phyloP scores from a whole-genome alignment of 1,140 invertebrate genomes.

The Pristionchus pacificus region DNA sequence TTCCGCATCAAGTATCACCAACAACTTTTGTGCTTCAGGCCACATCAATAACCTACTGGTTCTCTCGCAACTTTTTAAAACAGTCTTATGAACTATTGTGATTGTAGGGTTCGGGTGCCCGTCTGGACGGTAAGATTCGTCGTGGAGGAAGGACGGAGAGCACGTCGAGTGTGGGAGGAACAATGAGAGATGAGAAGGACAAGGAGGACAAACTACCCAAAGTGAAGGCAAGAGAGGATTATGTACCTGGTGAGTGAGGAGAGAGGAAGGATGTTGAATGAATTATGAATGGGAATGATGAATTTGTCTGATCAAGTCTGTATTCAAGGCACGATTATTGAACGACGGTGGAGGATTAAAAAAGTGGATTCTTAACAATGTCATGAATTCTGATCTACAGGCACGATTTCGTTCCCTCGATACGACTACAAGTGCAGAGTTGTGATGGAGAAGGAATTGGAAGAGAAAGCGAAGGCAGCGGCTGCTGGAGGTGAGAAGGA shows the following conservation, averaged over 20 bases:
- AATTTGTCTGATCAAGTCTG: background rate
- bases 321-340: background rate
- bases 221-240: conserved; percentile 18
- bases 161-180: conserved; percentile 10
- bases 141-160: conserved; percentile 19
- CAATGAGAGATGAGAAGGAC: conserved; percentile 14
- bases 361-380: too few relatives aligned
- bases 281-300: background rate
- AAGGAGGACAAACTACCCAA: conserved; percentile 5
- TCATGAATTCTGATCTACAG: conserved; percentile 25
- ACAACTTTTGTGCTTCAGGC: too few relatives aligned
- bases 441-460: conserved; percentile 28
- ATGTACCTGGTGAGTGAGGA: conserved; percentile 15
- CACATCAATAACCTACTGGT: too few relatives aligned
- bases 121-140: conserved; percentile 47
- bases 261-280: conserved; percentile 8
- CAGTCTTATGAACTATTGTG: conserved; percentile 9
- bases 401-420: conserved; percentile 45
- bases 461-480: background rate
- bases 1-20: too few relatives aligned
- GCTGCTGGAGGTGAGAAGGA: too few relatives aligned
- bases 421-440: conserved; percentile 48
- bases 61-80: too few relatives aligned
- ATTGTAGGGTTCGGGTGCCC: conserved; percentile 39
- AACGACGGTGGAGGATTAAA: too few relatives aligned